Percentiles rank a stretch among this genome's conserved stretches.
Conservation (phyloP, 2,113 vertebrate species). For the Micromys minutus region DNA sequence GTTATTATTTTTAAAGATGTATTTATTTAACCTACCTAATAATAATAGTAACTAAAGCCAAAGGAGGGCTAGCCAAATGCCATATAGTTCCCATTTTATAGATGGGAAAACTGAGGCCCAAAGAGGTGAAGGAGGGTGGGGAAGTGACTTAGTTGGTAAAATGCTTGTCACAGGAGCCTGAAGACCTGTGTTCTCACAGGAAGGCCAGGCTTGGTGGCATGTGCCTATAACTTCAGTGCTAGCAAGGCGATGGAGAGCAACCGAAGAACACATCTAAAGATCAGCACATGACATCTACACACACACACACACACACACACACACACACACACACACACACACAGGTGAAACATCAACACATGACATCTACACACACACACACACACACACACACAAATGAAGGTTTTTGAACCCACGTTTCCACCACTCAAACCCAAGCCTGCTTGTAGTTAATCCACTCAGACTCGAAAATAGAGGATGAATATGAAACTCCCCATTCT, state of each 20-base stretch:
- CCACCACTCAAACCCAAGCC: neutral
- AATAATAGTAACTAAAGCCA: no score
- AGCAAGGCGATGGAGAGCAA: neutral
- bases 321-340: no score
- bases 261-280: neutral
- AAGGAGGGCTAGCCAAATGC: no score
- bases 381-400: accelerated
- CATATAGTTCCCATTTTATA: neutral
- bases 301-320: no score
- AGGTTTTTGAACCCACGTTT: neutral
- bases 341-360: no score
- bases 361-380: neutral
- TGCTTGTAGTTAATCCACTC: neutral
- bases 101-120: neutral
- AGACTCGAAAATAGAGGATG: neutral
- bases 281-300: neutral
- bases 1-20: no score
- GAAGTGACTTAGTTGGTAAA: neutral
- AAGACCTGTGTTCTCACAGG: neutral
- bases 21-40: no score
- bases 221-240: no score
- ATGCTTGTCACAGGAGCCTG: neutral
- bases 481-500: neutral
- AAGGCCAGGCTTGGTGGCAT: neutral
- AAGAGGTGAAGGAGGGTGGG: neutral